phyloP scores from a whole-genome alignment of 2,113 vertebrate species.

The Sporophila hypoxantha region DNA sequence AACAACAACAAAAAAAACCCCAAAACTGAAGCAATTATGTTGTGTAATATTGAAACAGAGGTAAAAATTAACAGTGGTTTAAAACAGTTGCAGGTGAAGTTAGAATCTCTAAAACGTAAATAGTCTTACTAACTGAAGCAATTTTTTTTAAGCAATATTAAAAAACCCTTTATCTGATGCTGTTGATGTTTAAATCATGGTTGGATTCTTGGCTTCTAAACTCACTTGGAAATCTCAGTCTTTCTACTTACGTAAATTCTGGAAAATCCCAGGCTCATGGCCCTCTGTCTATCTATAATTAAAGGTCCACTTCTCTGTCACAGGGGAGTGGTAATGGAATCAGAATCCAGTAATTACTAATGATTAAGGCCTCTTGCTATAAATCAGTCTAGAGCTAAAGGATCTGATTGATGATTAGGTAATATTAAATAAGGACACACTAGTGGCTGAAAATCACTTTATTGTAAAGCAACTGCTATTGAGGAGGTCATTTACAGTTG shows the following conservation, averaged over 20 bases:
- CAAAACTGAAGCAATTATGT: neutral
- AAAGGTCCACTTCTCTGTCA: neutral
- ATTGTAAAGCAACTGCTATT: neutral
- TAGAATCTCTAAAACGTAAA: neutral
- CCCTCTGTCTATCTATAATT: neutral
- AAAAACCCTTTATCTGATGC: neutral
- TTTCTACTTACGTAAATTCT: neutral
- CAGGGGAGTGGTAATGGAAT: neutral
- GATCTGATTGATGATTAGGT: neutral
- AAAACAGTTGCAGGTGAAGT: neutral
- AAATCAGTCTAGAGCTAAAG: neutral
- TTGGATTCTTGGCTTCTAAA: neutral
- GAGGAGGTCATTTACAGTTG: neutral
- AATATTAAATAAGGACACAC: neutral
- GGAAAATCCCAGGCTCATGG: neutral
- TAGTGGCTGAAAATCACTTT: constrained; percentile 18
- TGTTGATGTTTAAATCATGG: neutral
- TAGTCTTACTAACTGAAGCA: neutral
- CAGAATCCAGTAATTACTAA: neutral
- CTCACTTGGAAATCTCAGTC: neutral
- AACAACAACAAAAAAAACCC: neutral
- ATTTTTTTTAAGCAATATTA: neutral
- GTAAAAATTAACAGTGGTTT: constrained; percentile 41
- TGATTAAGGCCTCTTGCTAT: neutral
- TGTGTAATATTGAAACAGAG: constrained; percentile 44